phyloP scores from a whole-genome alignment of 2,888 invertebrate species.

The Temnothorax rugatulus region DNA sequence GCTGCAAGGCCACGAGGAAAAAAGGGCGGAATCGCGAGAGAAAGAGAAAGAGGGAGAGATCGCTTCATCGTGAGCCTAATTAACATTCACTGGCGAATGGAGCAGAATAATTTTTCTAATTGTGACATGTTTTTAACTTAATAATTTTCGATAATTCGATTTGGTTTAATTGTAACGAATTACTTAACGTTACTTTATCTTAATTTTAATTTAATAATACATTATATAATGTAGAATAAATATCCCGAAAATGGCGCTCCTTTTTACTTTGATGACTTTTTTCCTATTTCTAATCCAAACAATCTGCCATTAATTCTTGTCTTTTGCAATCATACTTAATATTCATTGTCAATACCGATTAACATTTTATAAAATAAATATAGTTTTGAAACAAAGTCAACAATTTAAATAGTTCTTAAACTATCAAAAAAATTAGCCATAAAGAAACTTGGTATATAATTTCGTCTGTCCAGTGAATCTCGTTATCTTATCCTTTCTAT shows the following conservation, averaged over 20 bases:
- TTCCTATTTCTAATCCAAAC: neutral
- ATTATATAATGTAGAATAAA: neutral
- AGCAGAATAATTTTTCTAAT: constrained; percentile 19
- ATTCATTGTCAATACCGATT: neutral
- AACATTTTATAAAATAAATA: neutral
- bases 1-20: constrained; percentile 57
- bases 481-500: neutral
- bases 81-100: constrained; percentile 5
- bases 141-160: neutral
- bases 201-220: neutral
- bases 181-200: neutral
- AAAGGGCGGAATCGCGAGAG: constrained; percentile 44
- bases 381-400: neutral
- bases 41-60: constrained; percentile 20
- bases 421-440: neutral
- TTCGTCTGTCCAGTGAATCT: neutral
- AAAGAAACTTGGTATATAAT: neutral
- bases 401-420: neutral
- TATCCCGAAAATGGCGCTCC: neutral
- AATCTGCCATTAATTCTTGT: neutral
- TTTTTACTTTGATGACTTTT: neutral
- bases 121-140: neutral
- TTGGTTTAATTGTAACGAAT: neutral
- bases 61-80: constrained; percentile 18
- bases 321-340: neutral